Conservation (phyloP, 2,113 vertebrate genomes). For the Apaloderma vittatum region DNA sequence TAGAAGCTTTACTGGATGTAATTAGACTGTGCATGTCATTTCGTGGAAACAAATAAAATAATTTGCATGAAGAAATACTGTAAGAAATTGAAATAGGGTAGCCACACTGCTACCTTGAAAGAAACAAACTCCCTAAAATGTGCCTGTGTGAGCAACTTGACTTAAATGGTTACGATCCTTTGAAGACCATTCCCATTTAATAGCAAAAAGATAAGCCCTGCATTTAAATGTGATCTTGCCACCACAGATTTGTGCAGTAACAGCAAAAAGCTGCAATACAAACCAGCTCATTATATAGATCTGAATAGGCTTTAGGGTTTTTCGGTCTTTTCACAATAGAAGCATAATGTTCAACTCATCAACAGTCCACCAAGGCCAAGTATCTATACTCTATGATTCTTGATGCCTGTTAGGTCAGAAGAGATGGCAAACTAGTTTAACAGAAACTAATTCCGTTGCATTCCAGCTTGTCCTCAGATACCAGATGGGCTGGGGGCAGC, state of each 20-base stretch:
- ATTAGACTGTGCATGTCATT: neutral
- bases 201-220: fast-evolving
- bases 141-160: neutral
- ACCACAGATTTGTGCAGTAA: neutral
- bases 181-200: neutral
- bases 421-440: too few relatives aligned
- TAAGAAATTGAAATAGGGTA: neutral
- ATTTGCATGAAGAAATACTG: neutral
- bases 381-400: neutral
- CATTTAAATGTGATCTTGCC: neutral
- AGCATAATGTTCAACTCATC: neutral
- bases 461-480: too few relatives aligned
- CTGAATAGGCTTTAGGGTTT: neutral
- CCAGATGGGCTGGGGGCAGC: too few relatives aligned
- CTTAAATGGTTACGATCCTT: fast-evolving
- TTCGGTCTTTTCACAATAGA: neutral
- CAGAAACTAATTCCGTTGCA: too few relatives aligned
- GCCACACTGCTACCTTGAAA: neutral
- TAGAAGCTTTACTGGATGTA: neutral
- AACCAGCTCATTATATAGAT: neutral
- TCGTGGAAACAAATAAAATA: neutral
- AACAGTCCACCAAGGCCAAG: neutral
- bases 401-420: neutral
- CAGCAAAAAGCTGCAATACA: neutral
- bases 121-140: fast-evolving